Percentiles rank a stretch among this genome's conserved stretches.
These are phyloP conservation scores for Heliconius ismenius DNA, from an alignment of 2,888 invertebrate species.

Conservation along the genomic window DNA sequence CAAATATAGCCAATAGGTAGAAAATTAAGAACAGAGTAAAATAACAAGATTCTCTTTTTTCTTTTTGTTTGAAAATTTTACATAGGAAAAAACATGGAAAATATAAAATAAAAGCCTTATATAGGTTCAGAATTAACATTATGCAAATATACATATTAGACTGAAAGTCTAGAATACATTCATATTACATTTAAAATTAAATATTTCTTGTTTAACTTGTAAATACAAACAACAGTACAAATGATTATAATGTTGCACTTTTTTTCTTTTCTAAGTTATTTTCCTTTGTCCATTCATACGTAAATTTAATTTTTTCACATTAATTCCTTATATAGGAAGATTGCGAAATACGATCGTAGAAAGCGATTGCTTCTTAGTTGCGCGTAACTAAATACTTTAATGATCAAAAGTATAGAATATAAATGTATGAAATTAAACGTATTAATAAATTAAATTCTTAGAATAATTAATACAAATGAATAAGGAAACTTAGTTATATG, in stretches of 20 bases:
- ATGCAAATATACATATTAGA: too few species aligned
- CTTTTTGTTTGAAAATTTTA: too few species aligned
- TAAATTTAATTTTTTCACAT: constrained; percentile 1
- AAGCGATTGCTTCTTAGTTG: constrained; percentile 13
- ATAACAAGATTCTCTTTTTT: too few species aligned
- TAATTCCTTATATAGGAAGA: constrained; percentile 10
- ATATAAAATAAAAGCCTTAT: too few species aligned
- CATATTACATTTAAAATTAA: too few species aligned
- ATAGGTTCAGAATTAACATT: too few species aligned
- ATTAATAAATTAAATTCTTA: constrained; percentile 6
- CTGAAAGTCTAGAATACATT: too few species aligned
- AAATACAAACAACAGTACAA: neutral
- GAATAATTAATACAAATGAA: neutral
- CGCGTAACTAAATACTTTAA: constrained; percentile 16
- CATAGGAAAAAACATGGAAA: too few species aligned
- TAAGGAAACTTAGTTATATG: too few species aligned
- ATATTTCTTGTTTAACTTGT: neutral
- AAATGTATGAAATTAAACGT: neutral
- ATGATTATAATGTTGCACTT: neutral
- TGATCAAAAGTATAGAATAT: neutral
- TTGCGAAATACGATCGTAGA: constrained; percentile 17
- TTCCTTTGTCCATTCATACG: neutral
- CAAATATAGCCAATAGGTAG: too few species aligned
- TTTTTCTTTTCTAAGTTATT: neutral
- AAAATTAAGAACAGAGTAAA: too few species aligned